phyloP scores from a whole-genome alignment of 2,888 invertebrate species.

The Itoplectis maculator region DNA sequence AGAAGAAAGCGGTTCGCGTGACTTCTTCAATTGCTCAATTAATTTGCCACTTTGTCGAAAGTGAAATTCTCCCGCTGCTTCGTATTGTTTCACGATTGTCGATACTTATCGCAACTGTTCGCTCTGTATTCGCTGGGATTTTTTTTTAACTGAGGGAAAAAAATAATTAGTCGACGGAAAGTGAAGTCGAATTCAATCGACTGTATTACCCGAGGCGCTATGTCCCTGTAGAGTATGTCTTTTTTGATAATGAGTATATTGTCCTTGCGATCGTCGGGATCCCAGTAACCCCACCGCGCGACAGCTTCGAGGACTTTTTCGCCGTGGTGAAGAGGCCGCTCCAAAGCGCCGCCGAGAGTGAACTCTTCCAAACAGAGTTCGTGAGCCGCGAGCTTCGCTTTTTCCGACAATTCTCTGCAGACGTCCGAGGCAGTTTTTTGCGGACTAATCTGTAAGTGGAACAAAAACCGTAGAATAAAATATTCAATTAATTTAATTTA shows the following conservation, averaged over 20 bases:
- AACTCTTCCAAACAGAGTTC: constrained; percentile 92
- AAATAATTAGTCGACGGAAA: not conserved
- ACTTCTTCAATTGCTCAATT: constrained; percentile 8
- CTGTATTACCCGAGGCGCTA: constrained; percentile 82
- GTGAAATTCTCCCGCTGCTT: constrained; percentile 1
- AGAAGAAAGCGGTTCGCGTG: constrained; percentile 18
- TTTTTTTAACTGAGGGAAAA: not conserved
- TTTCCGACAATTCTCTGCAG: constrained; percentile 89
- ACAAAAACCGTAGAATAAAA: not conserved
- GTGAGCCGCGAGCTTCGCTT: constrained; percentile 88
- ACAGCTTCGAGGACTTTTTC: constrained; percentile 90
- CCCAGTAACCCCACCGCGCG: constrained; percentile 95
- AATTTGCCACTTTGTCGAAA: constrained; percentile 1
- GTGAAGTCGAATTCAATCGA: not conserved
- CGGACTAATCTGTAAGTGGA: constrained; percentile 88
- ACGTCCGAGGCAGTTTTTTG: constrained; percentile 91
- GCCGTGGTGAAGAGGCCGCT: constrained; percentile 91
- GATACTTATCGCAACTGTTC: not conserved
- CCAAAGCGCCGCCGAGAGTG: constrained; percentile 90
- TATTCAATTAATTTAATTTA: not conserved
- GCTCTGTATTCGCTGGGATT: not conserved
- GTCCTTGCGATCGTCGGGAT: constrained; percentile 92
- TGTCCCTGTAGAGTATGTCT: constrained; percentile 82
- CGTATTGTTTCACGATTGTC: not conserved
- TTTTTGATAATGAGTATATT: constrained; percentile 90